These are phyloP conservation scores for Acleris sparsana DNA, from an alignment of 2,888 invertebrate genomes.

Conservation along the genomic window DNA sequence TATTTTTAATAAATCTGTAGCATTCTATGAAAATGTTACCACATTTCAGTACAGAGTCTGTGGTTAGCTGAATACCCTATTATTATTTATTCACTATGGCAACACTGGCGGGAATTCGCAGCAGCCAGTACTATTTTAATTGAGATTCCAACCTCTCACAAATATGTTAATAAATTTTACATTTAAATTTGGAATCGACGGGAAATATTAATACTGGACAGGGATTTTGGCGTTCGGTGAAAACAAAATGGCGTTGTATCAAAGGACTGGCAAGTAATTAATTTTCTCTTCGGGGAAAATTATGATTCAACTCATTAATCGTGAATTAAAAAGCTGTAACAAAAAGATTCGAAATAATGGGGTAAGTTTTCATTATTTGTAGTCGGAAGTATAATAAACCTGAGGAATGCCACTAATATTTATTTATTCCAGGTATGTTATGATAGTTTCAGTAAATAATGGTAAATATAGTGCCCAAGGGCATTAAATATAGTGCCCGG, in stretches of 20 bases:
- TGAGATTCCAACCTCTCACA: conserved; percentile 36
- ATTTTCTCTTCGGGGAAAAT: neutral
- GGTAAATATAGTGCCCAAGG: no score
- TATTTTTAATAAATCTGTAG: conserved; percentile 32
- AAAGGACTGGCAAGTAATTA: conserved; percentile 5
- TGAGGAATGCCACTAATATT: no score
- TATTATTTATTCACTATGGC: conserved; percentile 36
- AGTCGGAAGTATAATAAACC: no score
- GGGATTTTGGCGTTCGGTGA: conserved; percentile 4
- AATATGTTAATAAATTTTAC: conserved; percentile 37
- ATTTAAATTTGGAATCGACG: conserved; percentile 34
- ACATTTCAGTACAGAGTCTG: conserved; percentile 25
- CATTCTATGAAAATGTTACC: conserved; percentile 32
- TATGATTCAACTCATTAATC: no score
- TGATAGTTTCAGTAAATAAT: no score
- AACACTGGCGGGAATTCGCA: conserved; percentile 25
- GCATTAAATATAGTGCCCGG: no score
- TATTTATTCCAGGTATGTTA: no score
- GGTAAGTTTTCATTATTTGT: no score
- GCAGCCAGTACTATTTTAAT: conserved; percentile 31
- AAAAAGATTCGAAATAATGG: no score
- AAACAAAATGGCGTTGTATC: neutral
- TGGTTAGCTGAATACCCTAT: conserved; percentile 32
- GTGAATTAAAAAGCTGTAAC: no score
- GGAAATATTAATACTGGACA: conserved; percentile 13